Evolutionary conservation across 2,113 vertebrate species (phyloP).

Genomic region (Calyptommatus sinebrachiatus): DNA sequence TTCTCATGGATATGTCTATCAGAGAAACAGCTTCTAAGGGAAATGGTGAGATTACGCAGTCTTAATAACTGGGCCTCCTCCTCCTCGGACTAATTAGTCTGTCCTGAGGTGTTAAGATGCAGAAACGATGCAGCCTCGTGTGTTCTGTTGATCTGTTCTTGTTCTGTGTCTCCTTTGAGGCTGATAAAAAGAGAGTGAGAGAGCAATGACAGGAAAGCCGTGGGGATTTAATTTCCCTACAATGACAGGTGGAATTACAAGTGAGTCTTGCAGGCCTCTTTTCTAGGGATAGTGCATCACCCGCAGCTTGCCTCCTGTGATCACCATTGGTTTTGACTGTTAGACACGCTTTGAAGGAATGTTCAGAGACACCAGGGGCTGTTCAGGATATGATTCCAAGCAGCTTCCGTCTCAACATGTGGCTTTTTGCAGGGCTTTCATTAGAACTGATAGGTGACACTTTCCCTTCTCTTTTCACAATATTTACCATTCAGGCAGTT

Average conservation of each 20-base stretch:
- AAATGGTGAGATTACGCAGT: no score
- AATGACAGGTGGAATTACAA: slow-evolving; percentile 16
- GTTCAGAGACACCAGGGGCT: slow-evolving; percentile 21
- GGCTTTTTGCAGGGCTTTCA: slow-evolving; percentile 25
- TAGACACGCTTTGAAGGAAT: slow-evolving; percentile 36
- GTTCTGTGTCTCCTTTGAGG: neutral
- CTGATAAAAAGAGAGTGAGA: neutral
- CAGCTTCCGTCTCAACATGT: neutral
- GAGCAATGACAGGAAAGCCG: neutral
- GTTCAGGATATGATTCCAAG: slow-evolving; percentile 34
- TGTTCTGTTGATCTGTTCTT: neutral
- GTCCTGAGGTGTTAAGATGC: neutral
- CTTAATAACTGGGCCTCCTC: neutral
- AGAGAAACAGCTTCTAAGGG: no score
- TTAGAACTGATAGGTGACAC: slow-evolving; percentile 58
- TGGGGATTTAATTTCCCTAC: slow-evolving; percentile 16
- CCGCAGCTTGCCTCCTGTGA: slow-evolving; percentile 9
- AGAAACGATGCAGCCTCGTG: neutral
- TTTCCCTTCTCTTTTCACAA: neutral
- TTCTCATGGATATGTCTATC: no score
- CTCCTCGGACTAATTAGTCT: neutral
- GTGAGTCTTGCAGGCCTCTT: neutral
- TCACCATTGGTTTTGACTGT: slow-evolving; percentile 29
- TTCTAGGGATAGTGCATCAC: neutral
- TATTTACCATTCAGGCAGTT: slow-evolving; percentile 52